phyloP scores from a whole-genome alignment of 2,113 vertebrate species.

The Tricholaema leucomelas region DNA sequence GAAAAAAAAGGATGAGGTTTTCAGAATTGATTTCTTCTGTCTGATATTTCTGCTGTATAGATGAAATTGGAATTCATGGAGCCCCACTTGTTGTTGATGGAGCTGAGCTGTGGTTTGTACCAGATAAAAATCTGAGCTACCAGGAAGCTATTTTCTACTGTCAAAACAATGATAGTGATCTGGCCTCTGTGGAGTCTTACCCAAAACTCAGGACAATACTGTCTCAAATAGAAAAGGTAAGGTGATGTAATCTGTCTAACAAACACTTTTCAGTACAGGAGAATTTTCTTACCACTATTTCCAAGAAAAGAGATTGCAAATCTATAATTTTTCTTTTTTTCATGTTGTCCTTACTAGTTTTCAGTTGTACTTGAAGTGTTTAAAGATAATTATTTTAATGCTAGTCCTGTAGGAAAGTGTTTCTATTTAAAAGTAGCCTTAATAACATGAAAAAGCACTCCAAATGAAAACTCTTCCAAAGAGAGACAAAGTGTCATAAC shows the following conservation, averaged over 20 bases:
- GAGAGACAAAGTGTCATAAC: neutral
- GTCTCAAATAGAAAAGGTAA: constrained; percentile 78
- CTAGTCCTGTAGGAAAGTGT: neutral
- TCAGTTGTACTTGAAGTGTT: neutral
- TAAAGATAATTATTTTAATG: neutral
- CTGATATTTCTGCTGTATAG: constrained; percentile 40
- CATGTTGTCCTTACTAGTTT: neutral
- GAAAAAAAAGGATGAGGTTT: neutral
- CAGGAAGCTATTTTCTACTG: constrained; percentile 88
- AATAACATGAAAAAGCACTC: neutral
- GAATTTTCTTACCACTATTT: neutral
- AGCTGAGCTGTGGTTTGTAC: constrained; percentile 92
- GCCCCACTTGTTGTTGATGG: constrained; percentile 83
- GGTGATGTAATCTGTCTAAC: neutral
- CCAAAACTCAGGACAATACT: constrained; percentile 68
- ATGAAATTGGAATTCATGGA: constrained; percentile 84
- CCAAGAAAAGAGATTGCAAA: neutral
- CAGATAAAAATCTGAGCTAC: constrained; percentile 76
- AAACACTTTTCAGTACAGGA: neutral
- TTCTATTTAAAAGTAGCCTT: neutral
- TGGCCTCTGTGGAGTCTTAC: constrained; percentile 77
- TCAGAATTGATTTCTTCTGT: neutral
- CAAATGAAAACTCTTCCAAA: neutral
- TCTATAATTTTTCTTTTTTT: neutral
- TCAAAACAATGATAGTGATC: constrained; percentile 78